phyloP scores from a whole-genome alignment of 1,140 invertebrate species.

The Aradophagus sp. region DNA sequence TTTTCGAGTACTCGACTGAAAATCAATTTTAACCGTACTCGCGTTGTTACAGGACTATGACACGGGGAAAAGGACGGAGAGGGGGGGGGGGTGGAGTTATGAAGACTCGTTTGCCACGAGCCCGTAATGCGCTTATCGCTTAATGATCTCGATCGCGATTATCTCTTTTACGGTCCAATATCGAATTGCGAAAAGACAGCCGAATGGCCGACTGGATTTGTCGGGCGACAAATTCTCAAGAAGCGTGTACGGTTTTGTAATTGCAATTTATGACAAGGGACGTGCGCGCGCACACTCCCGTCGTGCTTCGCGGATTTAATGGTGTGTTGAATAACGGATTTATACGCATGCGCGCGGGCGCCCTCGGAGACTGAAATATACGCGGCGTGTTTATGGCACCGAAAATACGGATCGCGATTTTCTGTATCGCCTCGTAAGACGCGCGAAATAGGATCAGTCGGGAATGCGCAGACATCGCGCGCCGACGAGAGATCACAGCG shows the following conservation, averaged over 20 bases:
- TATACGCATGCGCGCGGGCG: conserved; percentile 65
- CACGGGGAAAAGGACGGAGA: too few relatives aligned
- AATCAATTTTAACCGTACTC: too few relatives aligned
- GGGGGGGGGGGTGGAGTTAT: too few relatives aligned
- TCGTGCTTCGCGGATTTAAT: conserved; percentile 69
- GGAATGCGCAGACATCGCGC: conserved; percentile 37
- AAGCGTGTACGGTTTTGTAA: conserved; percentile 72
- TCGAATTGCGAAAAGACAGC: conserved; percentile 44
- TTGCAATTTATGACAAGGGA: conserved; percentile 74
- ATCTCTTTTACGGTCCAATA: conserved; percentile 51
- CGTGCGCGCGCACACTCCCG: conserved; percentile 47
- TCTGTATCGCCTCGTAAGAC: conserved; percentile 56
- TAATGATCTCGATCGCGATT: conserved; percentile 49
- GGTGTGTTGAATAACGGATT: conserved; percentile 75
- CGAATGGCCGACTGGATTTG: conserved; percentile 68
- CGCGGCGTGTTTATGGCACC: conserved; percentile 68
- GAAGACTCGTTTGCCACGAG: conserved; percentile 24
- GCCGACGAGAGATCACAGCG: conserved; percentile 56
- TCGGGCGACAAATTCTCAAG: conserved; percentile 73
- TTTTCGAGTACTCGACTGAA: too few relatives aligned
- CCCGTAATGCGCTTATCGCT: conserved; percentile 48
- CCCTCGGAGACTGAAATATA: conserved; percentile 68
- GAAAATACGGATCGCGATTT: conserved; percentile 68
- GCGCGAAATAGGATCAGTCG: conserved; percentile 55
- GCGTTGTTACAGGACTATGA: too few relatives aligned